A percentile compares a stretch with the other conserved stretches of the same genome.
These are phyloP conservation scores for Tetramorium alpestre DNA, from an alignment of 1,140 invertebrate species.

Conservation along the genomic window DNA sequence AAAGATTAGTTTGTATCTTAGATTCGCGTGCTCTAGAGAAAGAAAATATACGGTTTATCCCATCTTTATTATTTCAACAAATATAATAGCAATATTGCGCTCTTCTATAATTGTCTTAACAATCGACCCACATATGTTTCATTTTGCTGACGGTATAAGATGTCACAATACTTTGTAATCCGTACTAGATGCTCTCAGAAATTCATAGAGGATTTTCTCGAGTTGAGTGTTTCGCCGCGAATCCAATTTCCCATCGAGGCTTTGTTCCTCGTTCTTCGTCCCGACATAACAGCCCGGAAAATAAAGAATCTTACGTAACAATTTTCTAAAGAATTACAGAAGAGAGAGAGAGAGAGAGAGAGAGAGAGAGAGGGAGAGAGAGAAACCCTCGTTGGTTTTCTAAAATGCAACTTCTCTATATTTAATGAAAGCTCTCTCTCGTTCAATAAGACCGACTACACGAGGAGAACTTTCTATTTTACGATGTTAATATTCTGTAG, in stretches of 20 bases:
- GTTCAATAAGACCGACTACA: background rate
- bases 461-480: background rate
- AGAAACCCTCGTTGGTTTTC: background rate
- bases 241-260: slow-evolving; percentile 59
- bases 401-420: slow-evolving; percentile 30
- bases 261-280: background rate
- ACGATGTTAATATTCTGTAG: background rate
- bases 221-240: slow-evolving; percentile 45
- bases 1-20: background rate
- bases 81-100: background rate
- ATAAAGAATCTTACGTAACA: slow-evolving; percentile 56
- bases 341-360: background rate
- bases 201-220: slow-evolving; percentile 57
- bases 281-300: slow-evolving; percentile 29
- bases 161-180: slow-evolving; percentile 48
- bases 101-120: background rate
- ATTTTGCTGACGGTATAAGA: background rate
- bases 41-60: background rate
- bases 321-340: slow-evolving; percentile 40
- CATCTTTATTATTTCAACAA: background rate
- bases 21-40: background rate
- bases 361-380: no score
- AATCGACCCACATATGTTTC: slow-evolving; percentile 13
- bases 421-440: background rate
- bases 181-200: slow-evolving; percentile 37